Conservation (phyloP, 1,140 invertebrate genomes). For the Hylaeus anthracinus region DNA sequence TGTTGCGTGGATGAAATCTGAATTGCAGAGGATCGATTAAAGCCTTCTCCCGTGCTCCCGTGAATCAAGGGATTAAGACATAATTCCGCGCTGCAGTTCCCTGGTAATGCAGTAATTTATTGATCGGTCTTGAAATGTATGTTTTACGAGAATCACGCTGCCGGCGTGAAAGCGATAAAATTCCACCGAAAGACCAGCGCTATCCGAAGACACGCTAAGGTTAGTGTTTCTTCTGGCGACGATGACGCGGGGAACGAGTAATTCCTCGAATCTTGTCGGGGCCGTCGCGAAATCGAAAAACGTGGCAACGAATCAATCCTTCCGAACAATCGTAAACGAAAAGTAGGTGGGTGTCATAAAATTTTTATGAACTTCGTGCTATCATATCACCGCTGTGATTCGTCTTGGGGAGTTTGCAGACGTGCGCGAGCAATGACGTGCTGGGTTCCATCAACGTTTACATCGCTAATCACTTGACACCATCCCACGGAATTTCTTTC, state of each 20-base stretch:
- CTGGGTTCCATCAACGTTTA: not conserved
- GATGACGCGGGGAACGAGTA: slow-evolving; percentile 2
- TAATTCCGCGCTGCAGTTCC: not conserved
- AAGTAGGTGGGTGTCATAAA: not conserved
- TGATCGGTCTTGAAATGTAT: not conserved
- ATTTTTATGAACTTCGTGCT: slow-evolving; percentile 28
- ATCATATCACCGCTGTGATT: not conserved
- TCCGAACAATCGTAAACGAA: slow-evolving; percentile 25
- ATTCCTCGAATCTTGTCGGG: slow-evolving; percentile 4
- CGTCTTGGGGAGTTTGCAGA: not conserved
- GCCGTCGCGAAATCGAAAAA: slow-evolving; percentile 1
- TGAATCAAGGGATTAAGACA: slow-evolving; percentile 24
- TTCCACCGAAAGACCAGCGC: not conserved
- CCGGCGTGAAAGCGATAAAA: not conserved
- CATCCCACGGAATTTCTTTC: too few relatives aligned
- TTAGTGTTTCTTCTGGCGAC: not conserved
- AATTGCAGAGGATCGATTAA: slow-evolving; percentile 7
- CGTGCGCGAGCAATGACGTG: too few relatives aligned
- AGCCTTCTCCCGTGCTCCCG: not conserved
- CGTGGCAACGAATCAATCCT: slow-evolving; percentile 35
- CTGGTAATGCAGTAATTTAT: slow-evolving; percentile 23
- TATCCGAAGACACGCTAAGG: not conserved
- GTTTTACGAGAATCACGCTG: not conserved
- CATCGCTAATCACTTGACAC: not conserved
- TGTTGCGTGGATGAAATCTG: not conserved